Evolutionary conservation across 2,113 vertebrate genomes (phyloP).

Genomic region (Sturnira hondurensis): DNA sequence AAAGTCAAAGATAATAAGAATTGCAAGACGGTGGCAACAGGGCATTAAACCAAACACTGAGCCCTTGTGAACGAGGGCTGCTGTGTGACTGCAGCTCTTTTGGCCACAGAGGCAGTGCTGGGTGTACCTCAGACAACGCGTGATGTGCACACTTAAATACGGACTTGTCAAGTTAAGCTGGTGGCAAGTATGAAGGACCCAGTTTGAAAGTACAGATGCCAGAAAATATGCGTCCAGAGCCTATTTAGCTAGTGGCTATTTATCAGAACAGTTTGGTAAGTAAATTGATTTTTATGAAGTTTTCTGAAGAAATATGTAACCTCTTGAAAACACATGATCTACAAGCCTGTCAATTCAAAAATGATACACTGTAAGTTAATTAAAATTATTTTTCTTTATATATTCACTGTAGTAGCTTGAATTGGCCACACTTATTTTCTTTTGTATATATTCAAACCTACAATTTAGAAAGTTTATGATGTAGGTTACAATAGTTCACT

Average conservation of each 20-base stretch:
- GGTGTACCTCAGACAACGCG: background rate
- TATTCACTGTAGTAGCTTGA: background rate
- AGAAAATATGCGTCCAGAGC: background rate
- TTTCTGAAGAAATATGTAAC: background rate
- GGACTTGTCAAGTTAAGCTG: background rate
- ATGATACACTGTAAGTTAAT: background rate
- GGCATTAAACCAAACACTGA: background rate
- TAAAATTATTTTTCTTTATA: background rate
- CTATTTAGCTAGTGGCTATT: background rate
- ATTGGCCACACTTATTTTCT: background rate
- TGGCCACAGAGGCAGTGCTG: background rate
- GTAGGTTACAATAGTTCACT: background rate
- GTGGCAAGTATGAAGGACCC: no score
- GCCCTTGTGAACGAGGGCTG: background rate
- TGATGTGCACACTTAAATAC: background rate
- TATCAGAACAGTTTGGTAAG: background rate
- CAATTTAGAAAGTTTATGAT: background rate
- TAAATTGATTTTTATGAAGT: background rate
- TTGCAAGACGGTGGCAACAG: background rate
- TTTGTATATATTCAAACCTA: background rate
- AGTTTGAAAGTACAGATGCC: background rate
- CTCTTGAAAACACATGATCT: background rate
- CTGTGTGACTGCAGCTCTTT: background rate
- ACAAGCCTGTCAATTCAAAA: background rate
- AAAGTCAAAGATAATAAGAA: background rate